These are phyloP conservation scores for Calidris pugnax DNA, from an alignment of 2,113 vertebrate genomes.

Conservation along the genomic window DNA sequence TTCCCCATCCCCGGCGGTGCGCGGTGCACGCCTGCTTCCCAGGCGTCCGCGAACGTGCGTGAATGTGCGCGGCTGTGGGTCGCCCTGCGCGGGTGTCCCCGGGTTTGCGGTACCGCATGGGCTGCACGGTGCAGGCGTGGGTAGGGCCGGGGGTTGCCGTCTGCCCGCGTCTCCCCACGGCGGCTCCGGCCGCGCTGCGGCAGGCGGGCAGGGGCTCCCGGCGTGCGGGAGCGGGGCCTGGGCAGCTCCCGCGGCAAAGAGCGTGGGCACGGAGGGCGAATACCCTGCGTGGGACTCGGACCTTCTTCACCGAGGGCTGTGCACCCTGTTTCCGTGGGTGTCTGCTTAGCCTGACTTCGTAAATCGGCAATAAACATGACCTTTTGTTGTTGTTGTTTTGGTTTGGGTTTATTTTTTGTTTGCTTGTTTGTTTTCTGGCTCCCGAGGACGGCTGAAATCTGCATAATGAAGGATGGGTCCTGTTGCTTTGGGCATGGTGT, in stretches of 20 bases:
- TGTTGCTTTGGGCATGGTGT: background rate
- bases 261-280: background rate
- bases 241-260: too few relatives aligned
- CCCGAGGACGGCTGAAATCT: background rate
- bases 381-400: background rate
- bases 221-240: rapidly evolving
- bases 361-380: background rate
- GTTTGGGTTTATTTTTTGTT: background rate
- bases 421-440: background rate
- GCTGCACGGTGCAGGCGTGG: background rate
- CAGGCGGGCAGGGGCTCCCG: background rate
- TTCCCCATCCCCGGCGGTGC: background rate
- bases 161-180: rapidly evolving
- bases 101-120: too few relatives aligned
- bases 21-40: background rate
- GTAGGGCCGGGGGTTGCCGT: background rate
- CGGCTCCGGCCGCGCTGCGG: background rate
- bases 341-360: background rate
- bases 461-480: background rate
- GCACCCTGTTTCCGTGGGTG: rapidly evolving
- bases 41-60: background rate
- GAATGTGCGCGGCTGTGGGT: background rate
- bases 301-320: rapidly evolving
- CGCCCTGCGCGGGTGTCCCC: background rate
- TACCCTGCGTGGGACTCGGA: too few relatives aligned